phyloP scores from a whole-genome alignment of 1,140 invertebrate genomes.

The Muscidifurax raptorellus region DNA sequence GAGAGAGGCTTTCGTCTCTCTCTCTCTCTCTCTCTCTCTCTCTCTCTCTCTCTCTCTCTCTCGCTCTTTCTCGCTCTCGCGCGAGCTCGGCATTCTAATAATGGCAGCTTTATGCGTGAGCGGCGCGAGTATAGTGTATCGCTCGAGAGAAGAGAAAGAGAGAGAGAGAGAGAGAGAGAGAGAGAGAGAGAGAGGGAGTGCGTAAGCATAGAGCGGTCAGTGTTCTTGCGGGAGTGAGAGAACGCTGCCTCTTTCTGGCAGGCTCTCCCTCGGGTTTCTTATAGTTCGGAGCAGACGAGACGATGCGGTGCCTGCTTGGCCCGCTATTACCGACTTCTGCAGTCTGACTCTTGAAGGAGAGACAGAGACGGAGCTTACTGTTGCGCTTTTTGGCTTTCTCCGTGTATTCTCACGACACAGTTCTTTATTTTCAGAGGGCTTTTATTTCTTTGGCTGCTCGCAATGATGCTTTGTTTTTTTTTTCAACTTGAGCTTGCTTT shows the following conservation, averaged over 20 bases:
- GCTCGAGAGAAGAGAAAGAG: slow-evolving; percentile 4
- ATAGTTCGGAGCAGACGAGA: slow-evolving; percentile 6
- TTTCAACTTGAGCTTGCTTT: neutral
- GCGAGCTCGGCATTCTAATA: slow-evolving; percentile 64
- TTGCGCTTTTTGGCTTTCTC: neutral
- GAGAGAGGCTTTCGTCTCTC: neutral
- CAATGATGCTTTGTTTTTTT: too few species aligned
- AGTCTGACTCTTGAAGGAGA: neutral
- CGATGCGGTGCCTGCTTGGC: slow-evolving; percentile 5
- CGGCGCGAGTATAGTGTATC: slow-evolving; percentile 33
- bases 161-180: neutral
- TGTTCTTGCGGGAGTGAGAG: slow-evolving; percentile 33
- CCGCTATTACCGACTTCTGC: neutral
- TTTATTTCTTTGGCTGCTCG: neutral
- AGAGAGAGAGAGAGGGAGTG: neutral
- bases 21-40: neutral
- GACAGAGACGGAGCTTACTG: neutral
- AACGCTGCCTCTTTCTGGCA: slow-evolving; percentile 1
- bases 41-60: too few species aligned
- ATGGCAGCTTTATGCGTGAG: slow-evolving; percentile 66
- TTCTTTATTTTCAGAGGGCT: neutral
- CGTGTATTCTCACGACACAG: neutral
- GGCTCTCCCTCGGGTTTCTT: neutral
- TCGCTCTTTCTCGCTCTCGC: neutral
- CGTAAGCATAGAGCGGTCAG: slow-evolving; percentile 49